Evolutionary conservation across 2,113 vertebrate species (phyloP), one percentile per base, ranked within the genome.

Genomic region (Mesitornis unicolor): DNA sequence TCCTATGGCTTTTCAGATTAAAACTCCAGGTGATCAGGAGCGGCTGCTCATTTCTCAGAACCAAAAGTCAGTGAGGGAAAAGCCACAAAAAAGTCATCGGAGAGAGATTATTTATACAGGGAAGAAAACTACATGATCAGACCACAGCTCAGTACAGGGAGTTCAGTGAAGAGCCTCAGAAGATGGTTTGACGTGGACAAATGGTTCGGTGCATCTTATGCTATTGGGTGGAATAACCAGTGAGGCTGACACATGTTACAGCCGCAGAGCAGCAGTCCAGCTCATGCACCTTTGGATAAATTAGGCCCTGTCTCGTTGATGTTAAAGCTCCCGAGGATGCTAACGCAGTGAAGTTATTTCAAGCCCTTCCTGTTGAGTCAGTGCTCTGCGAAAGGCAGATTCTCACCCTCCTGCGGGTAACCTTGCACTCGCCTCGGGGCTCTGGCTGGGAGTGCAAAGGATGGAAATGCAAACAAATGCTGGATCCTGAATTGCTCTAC

Each of bases 361-460:
- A 16, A 17, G 6, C 16, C 70, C 8, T 69, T 61, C 42, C 59
- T 76, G 56, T 74, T 48, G 67, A 69, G 43, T 38, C 53, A 56
- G 0, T 9, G 70, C 70, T 60, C 56, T 51, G 42, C 1, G 2
- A 10, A 8, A 43, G 60, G 42, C 65, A 67, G 26, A 1, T 53
- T 45, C 75, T 70, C 29, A 20, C 12, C 33, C 24, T 70, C 42
- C 33, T 79, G 7, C 38, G 70, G 57, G 36, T 38, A 35, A 48
- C 35, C 56, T 67, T 1, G 0, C 18, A 7, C 57, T 53, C 48
- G 35, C 28, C 40, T 15, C 1, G 0, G 40, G 43, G 11, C 19
- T 47, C 33, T 26, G 71, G 48, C 61, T 51, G n/a, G 42, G 14
- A 51, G 40, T 28, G 28, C 50, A 22, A 18, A 56, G 26, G 43